Evolutionary conservation across 2,113 vertebrate species (phyloP).

Genomic region (Gorsachius goisagi): DNA sequence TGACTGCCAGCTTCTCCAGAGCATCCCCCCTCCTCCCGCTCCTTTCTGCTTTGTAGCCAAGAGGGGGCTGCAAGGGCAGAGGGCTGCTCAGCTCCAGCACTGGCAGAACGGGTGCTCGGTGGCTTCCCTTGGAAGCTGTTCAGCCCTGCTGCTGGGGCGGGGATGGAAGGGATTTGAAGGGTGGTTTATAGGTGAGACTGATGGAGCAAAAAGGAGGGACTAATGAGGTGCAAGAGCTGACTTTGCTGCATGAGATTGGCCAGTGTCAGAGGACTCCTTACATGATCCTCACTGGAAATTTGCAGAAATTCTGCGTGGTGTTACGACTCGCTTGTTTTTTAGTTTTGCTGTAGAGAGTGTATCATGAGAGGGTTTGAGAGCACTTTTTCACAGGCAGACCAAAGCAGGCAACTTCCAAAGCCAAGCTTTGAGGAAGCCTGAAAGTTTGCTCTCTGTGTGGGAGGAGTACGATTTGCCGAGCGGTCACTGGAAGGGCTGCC

Average conservation of each 20-base stretch:
- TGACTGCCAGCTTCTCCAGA: neutral
- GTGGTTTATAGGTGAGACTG: neutral
- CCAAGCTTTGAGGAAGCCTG: neutral
- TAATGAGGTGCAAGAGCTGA: rapidly evolving
- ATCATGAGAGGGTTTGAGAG: neutral
- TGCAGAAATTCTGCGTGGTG: neutral
- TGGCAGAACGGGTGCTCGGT: rapidly evolving
- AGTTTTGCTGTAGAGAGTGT: neutral
- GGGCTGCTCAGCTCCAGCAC: rapidly evolving
- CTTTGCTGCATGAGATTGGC: neutral
- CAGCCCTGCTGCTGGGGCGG: rapidly evolving
- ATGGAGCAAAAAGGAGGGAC: neutral
- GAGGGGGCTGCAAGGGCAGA: neutral
- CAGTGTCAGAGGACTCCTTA: neutral
- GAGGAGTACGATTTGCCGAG: neutral
- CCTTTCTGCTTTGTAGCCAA: neutral
- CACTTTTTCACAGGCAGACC: neutral
- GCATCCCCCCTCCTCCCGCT: neutral
- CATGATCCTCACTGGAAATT: neutral
- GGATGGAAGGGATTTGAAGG: neutral
- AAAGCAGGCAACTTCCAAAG: neutral
- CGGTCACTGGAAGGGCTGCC: neutral
- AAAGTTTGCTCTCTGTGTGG: neutral
- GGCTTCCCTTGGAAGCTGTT: neutral
- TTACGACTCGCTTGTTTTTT: neutral